A percentile compares a stretch with the other conserved stretches of the same genome.
Conservation (phyloP, 1,140 invertebrate genomes). For the Lasaia peninsularis region DNA sequence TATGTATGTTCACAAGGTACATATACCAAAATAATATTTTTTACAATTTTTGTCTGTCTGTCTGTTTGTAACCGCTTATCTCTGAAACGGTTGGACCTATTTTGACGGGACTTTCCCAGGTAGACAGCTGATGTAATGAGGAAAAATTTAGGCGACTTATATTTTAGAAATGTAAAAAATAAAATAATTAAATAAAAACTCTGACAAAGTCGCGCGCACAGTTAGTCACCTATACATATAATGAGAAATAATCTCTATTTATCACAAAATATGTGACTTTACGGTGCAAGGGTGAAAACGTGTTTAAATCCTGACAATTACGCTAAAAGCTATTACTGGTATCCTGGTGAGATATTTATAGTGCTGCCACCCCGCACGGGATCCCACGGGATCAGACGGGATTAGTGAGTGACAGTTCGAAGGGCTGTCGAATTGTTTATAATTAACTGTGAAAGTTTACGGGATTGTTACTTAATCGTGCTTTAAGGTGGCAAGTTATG, state of each 20-base stretch:
- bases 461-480: not conserved
- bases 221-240: too few species aligned
- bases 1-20: too few species aligned
- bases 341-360: not conserved
- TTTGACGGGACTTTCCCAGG: too few species aligned
- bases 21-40: too few species aligned
- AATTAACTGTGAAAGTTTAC: slow-evolving; percentile 11
- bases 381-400: slow-evolving; percentile 4
- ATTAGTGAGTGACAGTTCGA: slow-evolving; percentile 4
- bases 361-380: not conserved
- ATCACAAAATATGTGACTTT: not conserved
- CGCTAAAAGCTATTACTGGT: slow-evolving; percentile 8
- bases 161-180: too few species aligned
- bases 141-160: too few species aligned
- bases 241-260: not conserved
- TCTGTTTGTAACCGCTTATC: too few species aligned
- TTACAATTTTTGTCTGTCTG: too few species aligned
- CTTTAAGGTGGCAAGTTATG: not conserved
- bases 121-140: too few species aligned
- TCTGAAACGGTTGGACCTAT: too few species aligned
- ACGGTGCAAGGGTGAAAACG: not conserved
- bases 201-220: too few species aligned
- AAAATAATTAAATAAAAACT: too few species aligned
- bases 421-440: slow-evolving; percentile 8
- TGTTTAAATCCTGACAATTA: not conserved